Conservation (phyloP, 2,113 vertebrate genomes). For the Chionomys nivalis region DNA sequence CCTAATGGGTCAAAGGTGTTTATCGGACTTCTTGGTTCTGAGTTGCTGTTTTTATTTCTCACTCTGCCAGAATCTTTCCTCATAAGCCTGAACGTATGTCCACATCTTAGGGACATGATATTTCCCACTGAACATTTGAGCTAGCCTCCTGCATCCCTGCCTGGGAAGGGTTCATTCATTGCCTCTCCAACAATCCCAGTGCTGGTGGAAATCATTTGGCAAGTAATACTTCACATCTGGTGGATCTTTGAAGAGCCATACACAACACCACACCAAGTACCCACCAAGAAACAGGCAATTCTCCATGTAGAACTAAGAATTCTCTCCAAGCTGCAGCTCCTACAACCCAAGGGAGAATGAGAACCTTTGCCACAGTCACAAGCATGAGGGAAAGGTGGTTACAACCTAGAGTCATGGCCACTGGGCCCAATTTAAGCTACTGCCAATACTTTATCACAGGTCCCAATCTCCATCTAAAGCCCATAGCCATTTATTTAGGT, state of each 20-base stretch:
- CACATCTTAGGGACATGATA: background rate
- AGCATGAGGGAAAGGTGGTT: background rate
- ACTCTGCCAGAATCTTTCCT: background rate
- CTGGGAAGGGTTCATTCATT: background rate
- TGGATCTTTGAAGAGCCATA: background rate
- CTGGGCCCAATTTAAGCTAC: background rate
- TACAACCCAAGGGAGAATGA: background rate
- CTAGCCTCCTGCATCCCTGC: background rate
- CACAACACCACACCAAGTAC: background rate
- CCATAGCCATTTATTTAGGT: background rate
- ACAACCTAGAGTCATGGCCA: accelerated
- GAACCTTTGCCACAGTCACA: background rate
- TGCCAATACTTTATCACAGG: background rate
- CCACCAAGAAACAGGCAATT: background rate
- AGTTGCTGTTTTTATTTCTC: background rate
- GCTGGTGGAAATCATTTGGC: background rate
- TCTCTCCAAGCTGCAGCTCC: background rate
- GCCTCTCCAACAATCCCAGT: background rate
- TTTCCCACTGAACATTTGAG: background rate
- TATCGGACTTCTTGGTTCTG: accelerated
- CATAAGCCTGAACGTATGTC: background rate
- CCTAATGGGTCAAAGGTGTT: background rate
- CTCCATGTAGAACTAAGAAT: background rate
- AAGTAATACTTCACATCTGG: background rate
- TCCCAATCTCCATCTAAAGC: background rate